These are phyloP conservation scores for Aegithalos caudatus DNA, from an alignment of 2,113 vertebrate genomes.

Conservation along the genomic window DNA sequence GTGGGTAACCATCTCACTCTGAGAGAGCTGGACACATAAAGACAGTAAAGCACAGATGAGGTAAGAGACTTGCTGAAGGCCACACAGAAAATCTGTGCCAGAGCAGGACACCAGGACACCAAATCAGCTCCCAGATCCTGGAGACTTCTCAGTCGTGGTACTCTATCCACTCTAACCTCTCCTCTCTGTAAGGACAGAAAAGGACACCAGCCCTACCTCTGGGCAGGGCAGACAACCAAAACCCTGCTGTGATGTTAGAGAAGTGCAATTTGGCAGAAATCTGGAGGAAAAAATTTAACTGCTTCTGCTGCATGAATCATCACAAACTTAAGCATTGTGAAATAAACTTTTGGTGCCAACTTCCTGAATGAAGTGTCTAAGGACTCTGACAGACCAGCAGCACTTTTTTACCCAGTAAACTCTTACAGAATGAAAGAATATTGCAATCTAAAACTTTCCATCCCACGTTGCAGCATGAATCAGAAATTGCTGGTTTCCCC, in stretches of 20 bases:
- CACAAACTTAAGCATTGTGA: background rate
- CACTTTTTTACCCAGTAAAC: background rate
- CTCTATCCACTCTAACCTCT: background rate
- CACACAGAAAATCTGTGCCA: background rate
- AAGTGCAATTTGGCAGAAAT: background rate
- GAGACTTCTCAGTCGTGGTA: rapidly evolving
- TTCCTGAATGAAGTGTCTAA: background rate
- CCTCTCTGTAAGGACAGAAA: background rate
- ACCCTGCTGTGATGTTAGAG: background rate
- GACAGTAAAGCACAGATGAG: background rate
- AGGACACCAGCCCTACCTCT: background rate
- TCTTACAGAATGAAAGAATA: background rate
- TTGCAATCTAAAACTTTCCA: background rate
- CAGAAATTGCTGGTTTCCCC: background rate
- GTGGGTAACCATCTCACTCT: background rate
- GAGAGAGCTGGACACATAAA: background rate
- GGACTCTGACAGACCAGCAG: background rate
- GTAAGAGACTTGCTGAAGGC: no score
- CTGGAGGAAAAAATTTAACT: background rate
- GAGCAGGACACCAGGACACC: background rate
- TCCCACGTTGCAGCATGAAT: background rate
- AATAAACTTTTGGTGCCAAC: background rate
- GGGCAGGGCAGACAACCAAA: rapidly evolving
- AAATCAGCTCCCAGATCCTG: background rate
- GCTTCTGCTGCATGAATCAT: background rate